Percentiles rank a stretch among this genome's conserved stretches.
These are phyloP conservation scores for Gibbula magus DNA, from an alignment of 2,888 invertebrate genomes.

Conservation along the genomic window DNA sequence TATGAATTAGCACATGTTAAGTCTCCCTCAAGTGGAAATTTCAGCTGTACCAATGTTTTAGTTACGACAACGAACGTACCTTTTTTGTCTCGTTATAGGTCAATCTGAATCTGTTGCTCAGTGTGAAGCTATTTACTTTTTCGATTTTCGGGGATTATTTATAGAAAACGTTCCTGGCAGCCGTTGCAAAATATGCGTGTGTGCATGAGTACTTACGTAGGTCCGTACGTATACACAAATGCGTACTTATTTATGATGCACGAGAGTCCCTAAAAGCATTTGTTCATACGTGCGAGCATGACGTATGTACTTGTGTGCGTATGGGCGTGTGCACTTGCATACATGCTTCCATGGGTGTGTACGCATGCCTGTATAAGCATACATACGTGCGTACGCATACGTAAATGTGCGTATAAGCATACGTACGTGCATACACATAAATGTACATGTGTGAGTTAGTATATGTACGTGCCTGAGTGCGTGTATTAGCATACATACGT, in stretches of 20 bases:
- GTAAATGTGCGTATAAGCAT: conserved; percentile 22
- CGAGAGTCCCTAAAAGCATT: neutral
- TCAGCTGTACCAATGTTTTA: too few relatives aligned
- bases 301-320: conserved; percentile 25
- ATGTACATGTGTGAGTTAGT: too few relatives aligned
- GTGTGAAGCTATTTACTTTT: too few relatives aligned
- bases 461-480: too few relatives aligned
- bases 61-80: too few relatives aligned
- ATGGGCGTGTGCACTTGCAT: conserved; percentile 31
- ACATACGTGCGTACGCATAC: conserved; percentile 17
- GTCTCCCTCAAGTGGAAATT: too few relatives aligned
- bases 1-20: too few relatives aligned
- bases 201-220: neutral
- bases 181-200: neutral
- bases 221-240: neutral
- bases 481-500: too few relatives aligned
- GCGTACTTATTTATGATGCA: neutral
- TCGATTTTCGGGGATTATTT: too few relatives aligned
- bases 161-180: too few relatives aligned
- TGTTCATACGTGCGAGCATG: neutral
- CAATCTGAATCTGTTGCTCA: too few relatives aligned
- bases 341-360: conserved; percentile 23
- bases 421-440: conserved; percentile 26
- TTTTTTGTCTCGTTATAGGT: too few relatives aligned
- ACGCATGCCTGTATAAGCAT: neutral